These are phyloP conservation scores for Hylaeus volcanicus DNA, from an alignment of 1,140 invertebrate genomes.

Conservation along the genomic window DNA sequence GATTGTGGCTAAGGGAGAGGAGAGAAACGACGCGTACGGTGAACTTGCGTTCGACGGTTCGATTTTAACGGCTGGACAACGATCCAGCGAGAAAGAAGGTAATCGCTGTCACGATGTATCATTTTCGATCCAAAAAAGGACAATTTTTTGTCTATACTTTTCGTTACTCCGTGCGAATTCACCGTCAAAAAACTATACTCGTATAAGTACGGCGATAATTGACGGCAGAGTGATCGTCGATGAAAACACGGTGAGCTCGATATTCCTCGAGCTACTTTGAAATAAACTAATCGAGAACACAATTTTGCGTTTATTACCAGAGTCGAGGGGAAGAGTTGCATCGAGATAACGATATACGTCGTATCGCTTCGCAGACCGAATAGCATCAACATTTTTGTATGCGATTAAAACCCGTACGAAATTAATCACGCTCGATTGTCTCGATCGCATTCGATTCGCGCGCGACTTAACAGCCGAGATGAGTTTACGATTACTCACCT, in stretches of 20 bases:
- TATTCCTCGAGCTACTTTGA: slow-evolving; percentile 39
- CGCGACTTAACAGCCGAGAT: background rate
- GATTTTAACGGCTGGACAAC: too few species aligned
- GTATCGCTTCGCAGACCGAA: slow-evolving; percentile 8
- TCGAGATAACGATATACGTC: slow-evolving; percentile 11
- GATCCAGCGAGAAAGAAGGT: too few species aligned
- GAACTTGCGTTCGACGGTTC: background rate
- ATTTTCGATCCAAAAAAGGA: too few species aligned
- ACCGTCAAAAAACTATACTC: too few species aligned
- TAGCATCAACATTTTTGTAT: slow-evolving; percentile 32
- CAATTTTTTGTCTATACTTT: too few species aligned
- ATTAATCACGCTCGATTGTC: slow-evolving; percentile 7
- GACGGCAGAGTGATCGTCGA: slow-evolving; percentile 64
- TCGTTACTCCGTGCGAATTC: too few species aligned
- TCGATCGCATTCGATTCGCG: background rate
- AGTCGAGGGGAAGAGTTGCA: slow-evolving; percentile 16
- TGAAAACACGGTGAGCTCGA: slow-evolving; percentile 55
- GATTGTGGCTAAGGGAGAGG: background rate
- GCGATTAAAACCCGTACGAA: slow-evolving; percentile 9
- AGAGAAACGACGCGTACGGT: background rate
- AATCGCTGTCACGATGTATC: too few species aligned
- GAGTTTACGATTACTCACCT: background rate
- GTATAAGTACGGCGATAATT: slow-evolving; percentile 39
- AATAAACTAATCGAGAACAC: slow-evolving; percentile 47
- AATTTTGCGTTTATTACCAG: slow-evolving; percentile 34